These are phyloP conservation scores for Ctenopoma multispine DNA, from an alignment of 2,797 vertebrate species.

Conservation along the genomic window DNA sequence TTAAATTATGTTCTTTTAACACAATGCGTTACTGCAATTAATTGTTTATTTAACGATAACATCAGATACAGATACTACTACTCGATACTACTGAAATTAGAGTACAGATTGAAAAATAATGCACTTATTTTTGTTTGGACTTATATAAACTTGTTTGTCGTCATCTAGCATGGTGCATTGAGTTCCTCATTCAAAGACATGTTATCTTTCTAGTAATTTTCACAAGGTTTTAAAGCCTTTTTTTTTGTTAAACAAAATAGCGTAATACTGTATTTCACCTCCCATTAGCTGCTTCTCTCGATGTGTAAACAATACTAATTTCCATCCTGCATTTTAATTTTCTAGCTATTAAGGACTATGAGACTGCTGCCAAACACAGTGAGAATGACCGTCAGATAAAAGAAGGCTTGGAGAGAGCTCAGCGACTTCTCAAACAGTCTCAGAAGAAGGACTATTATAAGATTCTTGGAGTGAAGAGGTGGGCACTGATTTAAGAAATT, in stretches of 20 bases:
- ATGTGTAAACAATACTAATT: constrained; percentile 13
- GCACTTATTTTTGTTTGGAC: no score
- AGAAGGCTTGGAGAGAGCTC: constrained; percentile 94
- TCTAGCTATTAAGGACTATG: constrained; percentile 94
- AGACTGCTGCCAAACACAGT: constrained; percentile 90
- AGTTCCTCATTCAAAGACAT: no score
- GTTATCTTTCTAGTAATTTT: no score
- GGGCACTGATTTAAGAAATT: constrained; percentile 27
- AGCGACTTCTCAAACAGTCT: constrained; percentile 94
- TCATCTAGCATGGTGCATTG: no score
- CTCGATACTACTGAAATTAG: no score
- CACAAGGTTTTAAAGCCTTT: no score
- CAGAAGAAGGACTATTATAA: constrained; percentile 98
- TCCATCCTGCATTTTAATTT: constrained; percentile 20
- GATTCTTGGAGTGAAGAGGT: constrained; percentile 99
- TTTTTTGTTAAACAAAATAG: no score
- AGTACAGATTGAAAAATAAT: no score
- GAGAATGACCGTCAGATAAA: constrained; percentile 94
- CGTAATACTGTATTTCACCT: constrained; percentile 1
- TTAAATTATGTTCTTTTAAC: no score
- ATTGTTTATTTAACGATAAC: no score
- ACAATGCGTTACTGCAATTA: not conserved
- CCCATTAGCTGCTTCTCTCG: constrained; percentile 4
- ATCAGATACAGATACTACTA: no score
- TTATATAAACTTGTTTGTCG: no score